Conservation (phyloP, 2,888 invertebrate genomes). For the Cryptosula pallasiana region DNA sequence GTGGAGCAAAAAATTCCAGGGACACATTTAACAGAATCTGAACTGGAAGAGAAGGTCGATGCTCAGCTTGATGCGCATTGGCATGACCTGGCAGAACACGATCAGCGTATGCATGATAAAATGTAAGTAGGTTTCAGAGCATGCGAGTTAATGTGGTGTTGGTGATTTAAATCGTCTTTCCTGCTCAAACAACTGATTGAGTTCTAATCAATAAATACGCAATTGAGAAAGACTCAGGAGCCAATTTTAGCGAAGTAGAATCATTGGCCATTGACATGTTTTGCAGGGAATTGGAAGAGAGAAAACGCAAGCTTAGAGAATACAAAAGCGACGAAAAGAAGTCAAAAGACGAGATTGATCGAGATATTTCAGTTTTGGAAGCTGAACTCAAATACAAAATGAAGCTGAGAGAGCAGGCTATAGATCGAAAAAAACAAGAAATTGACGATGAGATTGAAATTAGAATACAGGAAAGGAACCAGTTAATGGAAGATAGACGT, state of each 20-base stretch:
- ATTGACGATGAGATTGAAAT: constrained; percentile 21
- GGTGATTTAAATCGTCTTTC: too few relatives aligned
- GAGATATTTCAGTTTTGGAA: constrained; percentile 14
- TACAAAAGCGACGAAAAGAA: not conserved
- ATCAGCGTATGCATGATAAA: not conserved
- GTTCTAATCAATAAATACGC: too few relatives aligned
- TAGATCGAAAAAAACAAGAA: constrained; percentile 10
- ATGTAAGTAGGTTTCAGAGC: not conserved
- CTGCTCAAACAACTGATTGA: too few relatives aligned
- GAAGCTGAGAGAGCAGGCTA: constrained; percentile 6
- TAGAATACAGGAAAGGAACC: constrained; percentile 5
- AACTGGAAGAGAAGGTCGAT: constrained; percentile 42
- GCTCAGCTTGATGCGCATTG: constrained; percentile 33
- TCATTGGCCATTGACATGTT: too few relatives aligned
- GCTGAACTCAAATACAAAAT: constrained; percentile 21
- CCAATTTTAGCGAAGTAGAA: too few relatives aligned
- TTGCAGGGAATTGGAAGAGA: constrained; percentile 20
- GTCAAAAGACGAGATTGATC: not conserved
- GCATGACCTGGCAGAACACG: constrained; percentile 1
- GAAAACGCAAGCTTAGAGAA: not conserved
- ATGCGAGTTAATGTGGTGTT: too few relatives aligned
- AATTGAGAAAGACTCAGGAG: too few relatives aligned
- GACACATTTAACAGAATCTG: constrained; percentile 42
- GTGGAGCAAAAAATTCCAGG: constrained; percentile 36
- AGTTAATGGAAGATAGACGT: constrained; percentile 12